Conservation (phyloP, 2,113 vertebrate genomes). For the Upupa epops region DNA sequence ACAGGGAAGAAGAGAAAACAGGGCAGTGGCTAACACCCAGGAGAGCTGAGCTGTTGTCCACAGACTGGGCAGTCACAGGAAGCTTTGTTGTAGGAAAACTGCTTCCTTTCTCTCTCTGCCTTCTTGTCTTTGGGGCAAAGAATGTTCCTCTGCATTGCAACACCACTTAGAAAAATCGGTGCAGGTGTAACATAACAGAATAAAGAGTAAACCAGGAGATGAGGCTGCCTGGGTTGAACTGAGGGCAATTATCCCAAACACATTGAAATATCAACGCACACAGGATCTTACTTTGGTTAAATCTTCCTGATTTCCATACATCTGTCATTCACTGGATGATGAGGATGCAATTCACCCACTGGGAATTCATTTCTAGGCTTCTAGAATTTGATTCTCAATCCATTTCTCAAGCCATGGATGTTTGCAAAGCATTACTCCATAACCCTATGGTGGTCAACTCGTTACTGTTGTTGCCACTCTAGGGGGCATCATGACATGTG, state of each 20-base stretch:
- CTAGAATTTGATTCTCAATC: not conserved
- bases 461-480: not conserved
- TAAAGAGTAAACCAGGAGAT: not conserved
- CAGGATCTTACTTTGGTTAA: not conserved
- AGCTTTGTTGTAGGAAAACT: not conserved
- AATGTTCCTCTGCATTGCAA: not conserved
- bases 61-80: not conserved
- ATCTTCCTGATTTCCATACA: not conserved
- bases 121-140: not conserved
- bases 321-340: not conserved
- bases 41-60: not conserved
- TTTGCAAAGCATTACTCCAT: not conserved
- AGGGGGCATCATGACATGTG: not conserved
- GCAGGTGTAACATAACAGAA: not conserved
- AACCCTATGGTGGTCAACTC: not conserved
- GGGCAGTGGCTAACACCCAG: not conserved
- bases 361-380: not conserved
- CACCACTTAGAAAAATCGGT: not conserved
- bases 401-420: not conserved
- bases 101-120: not conserved
- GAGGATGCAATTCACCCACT: not conserved
- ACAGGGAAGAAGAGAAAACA: not conserved
- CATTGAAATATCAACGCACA: not conserved
- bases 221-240: not conserved
- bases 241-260: not conserved